Evolutionary conservation across 1,140 invertebrate genomes (phyloP).

Genomic region (Aphaenogaster rudis): DNA sequence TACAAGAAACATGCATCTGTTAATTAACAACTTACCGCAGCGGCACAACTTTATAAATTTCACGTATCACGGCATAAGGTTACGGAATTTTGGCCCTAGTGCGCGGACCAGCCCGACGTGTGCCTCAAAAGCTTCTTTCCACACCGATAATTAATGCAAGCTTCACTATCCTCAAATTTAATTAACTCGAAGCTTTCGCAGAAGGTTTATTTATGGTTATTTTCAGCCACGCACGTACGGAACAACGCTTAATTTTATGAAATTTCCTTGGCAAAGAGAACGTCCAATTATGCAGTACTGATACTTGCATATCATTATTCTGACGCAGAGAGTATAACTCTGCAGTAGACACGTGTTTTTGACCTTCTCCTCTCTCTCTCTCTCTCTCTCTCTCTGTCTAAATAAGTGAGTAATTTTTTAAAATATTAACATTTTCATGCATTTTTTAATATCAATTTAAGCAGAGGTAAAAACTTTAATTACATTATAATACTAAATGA

Average conservation of each 20-base stretch:
- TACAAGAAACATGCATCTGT: background rate
- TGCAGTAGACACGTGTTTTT: conserved; percentile 1
- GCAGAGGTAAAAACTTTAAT: background rate
- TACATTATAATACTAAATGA: background rate
- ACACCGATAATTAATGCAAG: conserved; percentile 47
- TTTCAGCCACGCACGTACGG: conserved; percentile 4
- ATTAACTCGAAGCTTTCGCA: conserved; percentile 26
- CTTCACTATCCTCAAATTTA: conserved; percentile 30
- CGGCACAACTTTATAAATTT: conserved; percentile 24
- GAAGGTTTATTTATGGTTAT: conserved; percentile 44
- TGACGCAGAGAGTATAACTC: conserved; percentile 6
- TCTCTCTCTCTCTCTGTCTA: background rate
- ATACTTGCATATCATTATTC: conserved; percentile 32
- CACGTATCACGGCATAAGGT: background rate
- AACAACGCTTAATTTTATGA: conserved; percentile 25
- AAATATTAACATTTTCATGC: conserved; percentile 1
- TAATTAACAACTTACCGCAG: conserved; percentile 29
- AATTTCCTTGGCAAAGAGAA: conserved; percentile 36
- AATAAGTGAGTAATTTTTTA: background rate
- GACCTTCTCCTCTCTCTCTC: too few species aligned
- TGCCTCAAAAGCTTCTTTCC: conserved; percentile 53
- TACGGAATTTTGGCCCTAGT: conserved; percentile 27
- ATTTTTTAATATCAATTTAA: background rate
- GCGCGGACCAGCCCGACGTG: background rate
- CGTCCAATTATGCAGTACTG: conserved; percentile 35